phyloP scores from a whole-genome alignment of 2,113 vertebrate species.

The Hyperopisus bebe region DNA sequence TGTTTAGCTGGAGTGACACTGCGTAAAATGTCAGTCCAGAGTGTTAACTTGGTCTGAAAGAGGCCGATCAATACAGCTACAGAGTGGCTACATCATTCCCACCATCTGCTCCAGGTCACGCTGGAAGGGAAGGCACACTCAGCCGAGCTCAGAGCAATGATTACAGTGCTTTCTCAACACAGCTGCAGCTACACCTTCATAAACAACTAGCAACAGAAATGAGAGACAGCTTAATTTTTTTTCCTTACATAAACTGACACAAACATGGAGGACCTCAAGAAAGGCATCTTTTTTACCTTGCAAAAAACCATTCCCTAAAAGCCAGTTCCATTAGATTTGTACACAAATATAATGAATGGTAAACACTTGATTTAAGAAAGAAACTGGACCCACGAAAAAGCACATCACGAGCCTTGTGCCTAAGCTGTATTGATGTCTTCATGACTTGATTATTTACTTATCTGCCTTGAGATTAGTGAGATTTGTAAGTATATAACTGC shows the following conservation, averaged over 20 bases:
- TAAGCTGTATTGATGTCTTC: background rate
- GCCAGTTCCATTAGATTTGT: background rate
- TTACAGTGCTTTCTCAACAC: background rate
- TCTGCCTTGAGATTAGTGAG: background rate
- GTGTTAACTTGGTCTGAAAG: background rate
- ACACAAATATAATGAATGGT: background rate
- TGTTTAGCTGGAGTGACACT: background rate
- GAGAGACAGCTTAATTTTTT: background rate
- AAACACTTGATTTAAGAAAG: background rate
- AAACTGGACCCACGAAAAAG: background rate
- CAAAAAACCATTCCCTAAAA: background rate
- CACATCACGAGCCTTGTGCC: background rate
- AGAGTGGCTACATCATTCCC: constrained; percentile 6
- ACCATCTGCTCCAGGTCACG: background rate
- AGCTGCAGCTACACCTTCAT: background rate
- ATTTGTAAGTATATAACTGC: background rate
- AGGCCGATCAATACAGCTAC: background rate
- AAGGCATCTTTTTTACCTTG: background rate
- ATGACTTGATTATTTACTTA: background rate
- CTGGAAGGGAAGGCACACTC: background rate
- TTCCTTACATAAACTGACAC: background rate
- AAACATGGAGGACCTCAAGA: background rate
- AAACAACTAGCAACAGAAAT: background rate
- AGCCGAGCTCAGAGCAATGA: background rate
- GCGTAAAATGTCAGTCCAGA: constrained; percentile 4